A percentile compares a stretch with the other conserved stretches of the same genome.
phyloP scores from a whole-genome alignment of 1,140 invertebrate species.

The Phthorimaea operculella region DNA sequence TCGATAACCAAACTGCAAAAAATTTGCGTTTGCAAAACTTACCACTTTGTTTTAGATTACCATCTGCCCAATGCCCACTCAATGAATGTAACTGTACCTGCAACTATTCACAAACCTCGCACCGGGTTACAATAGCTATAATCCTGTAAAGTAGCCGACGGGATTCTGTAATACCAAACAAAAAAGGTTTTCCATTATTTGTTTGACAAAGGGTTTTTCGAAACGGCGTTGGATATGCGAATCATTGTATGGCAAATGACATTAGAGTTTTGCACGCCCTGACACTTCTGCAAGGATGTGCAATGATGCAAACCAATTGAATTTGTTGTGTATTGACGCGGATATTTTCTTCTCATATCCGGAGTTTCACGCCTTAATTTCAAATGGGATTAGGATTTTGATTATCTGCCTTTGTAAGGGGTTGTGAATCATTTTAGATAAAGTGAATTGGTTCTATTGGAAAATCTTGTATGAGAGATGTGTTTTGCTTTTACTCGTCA shows the following conservation, averaged over 20 bases:
- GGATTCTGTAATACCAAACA: constrained; percentile 49
- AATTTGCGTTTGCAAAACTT: constrained; percentile 47
- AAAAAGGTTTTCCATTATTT: constrained; percentile 42
- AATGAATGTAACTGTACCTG: constrained; percentile 60
- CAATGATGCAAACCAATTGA: constrained; percentile 49
- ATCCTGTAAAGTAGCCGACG: constrained; percentile 63
- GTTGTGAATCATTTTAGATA: too few species aligned
- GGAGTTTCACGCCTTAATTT: constrained; percentile 3
- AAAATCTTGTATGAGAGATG: too few species aligned
- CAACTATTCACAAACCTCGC: constrained; percentile 36
- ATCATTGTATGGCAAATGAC: constrained; percentile 45
- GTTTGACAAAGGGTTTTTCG: constrained; percentile 46
- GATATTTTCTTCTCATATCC: neutral
- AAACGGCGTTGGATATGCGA: neutral
- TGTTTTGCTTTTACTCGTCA: too few species aligned
- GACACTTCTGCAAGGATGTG: constrained; percentile 50
- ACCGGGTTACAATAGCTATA: constrained; percentile 40
- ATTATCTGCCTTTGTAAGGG: neutral
- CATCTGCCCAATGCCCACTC: constrained; percentile 49
- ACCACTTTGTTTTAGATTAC: constrained; percentile 56
- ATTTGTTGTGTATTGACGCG: neutral
- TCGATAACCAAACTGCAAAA: constrained; percentile 38
- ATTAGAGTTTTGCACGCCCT: constrained; percentile 46
- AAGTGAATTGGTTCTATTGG: too few species aligned
- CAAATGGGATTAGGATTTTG: neutral